These are phyloP conservation scores for Sitophilus oryzae DNA, from an alignment of 1,140 invertebrate species.

Conservation along the genomic window DNA sequence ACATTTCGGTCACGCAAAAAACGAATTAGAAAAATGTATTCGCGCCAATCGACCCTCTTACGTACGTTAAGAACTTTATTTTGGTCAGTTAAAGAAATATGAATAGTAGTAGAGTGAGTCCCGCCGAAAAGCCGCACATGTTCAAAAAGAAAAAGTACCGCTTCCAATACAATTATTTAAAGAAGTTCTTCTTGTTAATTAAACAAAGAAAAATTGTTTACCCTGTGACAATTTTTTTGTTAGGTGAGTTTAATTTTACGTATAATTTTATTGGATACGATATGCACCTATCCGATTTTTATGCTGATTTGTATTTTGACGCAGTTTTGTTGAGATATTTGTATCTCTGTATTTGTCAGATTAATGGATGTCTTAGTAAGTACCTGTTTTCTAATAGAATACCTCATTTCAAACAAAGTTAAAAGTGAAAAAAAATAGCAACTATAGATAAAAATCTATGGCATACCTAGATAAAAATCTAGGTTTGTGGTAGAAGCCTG, in stretches of 20 bases:
- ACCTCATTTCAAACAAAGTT: too few relatives aligned
- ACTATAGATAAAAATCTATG: too few relatives aligned
- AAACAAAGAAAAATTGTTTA: conserved; percentile 11
- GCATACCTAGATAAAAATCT: too few relatives aligned
- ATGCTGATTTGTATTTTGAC: background rate
- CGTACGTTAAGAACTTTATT: too few relatives aligned
- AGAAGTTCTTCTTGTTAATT: conserved; percentile 9
- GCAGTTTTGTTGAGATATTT: background rate
- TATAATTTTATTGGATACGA: background rate
- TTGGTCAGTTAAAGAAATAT: background rate
- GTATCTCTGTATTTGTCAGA: too few relatives aligned
- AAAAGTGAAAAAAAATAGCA: too few relatives aligned
- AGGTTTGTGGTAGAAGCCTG: too few relatives aligned
- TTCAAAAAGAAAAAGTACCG: conserved; percentile 6
- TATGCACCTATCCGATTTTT: background rate
- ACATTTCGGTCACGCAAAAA: background rate
- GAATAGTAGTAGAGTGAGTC: background rate
- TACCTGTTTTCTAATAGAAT: too few relatives aligned
- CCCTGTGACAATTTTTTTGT: conserved; percentile 12
- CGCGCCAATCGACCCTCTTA: too few relatives aligned
- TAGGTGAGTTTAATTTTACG: conserved; percentile 8
- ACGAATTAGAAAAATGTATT: too few relatives aligned
- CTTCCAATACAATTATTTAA: conserved; percentile 9
- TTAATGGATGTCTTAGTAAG: too few relatives aligned
- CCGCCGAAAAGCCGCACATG: background rate